These are phyloP conservation scores for Tiliacea aurago DNA, from an alignment of 2,888 invertebrate species.

Conservation along the genomic window DNA sequence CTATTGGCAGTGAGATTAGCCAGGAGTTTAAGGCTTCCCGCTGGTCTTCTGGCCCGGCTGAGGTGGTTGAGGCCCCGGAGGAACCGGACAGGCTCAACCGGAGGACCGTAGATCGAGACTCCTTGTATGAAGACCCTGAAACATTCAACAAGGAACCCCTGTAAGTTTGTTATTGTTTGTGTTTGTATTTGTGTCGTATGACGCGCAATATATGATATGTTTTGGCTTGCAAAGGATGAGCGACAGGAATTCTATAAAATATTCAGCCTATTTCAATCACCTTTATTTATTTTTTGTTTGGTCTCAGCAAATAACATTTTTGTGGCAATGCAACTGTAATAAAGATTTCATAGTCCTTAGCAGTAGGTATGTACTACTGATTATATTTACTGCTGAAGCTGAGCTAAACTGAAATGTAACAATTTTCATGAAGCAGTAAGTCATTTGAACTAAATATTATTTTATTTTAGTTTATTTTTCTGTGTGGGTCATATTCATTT, in stretches of 20 bases:
- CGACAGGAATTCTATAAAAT: neutral
- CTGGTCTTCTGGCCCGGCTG: slow-evolving; percentile 44
- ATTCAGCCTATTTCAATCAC: neutral
- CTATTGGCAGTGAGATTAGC: slow-evolving; percentile 55
- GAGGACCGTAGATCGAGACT: slow-evolving; percentile 43
- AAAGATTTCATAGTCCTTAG: slow-evolving; percentile 16
- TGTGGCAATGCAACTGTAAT: slow-evolving; percentile 29
- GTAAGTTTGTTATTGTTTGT: slow-evolving; percentile 61
- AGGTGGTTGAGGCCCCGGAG: slow-evolving; percentile 38
- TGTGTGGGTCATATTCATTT: too few relatives aligned
- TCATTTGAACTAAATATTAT: too few relatives aligned
- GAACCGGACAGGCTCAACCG: slow-evolving; percentile 46
- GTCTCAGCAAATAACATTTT: slow-evolving; percentile 4
- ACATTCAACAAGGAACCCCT: slow-evolving; percentile 33
- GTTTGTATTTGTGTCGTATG: slow-evolving; percentile 23
- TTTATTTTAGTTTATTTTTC: too few relatives aligned
- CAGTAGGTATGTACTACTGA: neutral
- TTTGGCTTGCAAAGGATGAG: slow-evolving; percentile 1
- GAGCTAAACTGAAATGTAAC: slow-evolving; percentile 4
- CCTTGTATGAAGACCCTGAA: slow-evolving; percentile 62
- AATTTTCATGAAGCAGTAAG: neutral
- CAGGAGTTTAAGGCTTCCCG: slow-evolving; percentile 58
- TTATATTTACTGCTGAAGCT: slow-evolving; percentile 26
- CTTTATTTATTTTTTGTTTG: neutral
- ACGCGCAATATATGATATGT: neutral